Evolutionary conservation across 2,113 vertebrate genomes (phyloP), one percentile per base, ranked within the genome.

Genomic region (Strigops habroptila): DNA sequence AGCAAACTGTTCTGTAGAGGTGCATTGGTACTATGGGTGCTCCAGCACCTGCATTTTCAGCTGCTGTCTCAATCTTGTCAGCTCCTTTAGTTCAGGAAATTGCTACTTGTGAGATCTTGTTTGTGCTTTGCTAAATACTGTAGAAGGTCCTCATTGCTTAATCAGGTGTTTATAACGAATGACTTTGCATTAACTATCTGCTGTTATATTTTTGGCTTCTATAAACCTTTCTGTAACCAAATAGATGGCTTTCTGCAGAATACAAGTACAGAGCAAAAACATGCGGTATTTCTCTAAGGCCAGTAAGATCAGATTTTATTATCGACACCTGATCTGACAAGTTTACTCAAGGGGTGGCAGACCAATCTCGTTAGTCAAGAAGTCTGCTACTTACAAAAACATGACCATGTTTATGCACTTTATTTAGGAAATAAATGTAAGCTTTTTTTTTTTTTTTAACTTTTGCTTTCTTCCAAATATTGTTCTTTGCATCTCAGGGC

Each of bases 11-110:
- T 65, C 76, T 73, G 71, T 37, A 30, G 73, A 44, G 62, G 18
- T 22, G 25, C 21, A 1, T 46, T 1, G 2, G 64, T 69, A 81
- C 67, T 64, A 14, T 0, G 0, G 9, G 60, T 80, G 3, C 75
- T 35, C 8, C 8, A 37, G 70, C 60, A 31, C 2, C 68, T 49
- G 74, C 7, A 1, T 91, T 69, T 88, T 43, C 63, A 62, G 1
- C 70, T 49, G 33, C 52, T 51, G 51, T 35, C 82, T 82, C 39
- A 23, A 18, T 57, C 39, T 71, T 5, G 3, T 55, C 65, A 25
- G 86, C 68, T 92, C 71, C 53, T 79, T 91, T 60, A 52, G 88
- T 92, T 94, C 70, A 71, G 37, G 74, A 78, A 30, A 48, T 59
- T 0, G 1, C 46, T 49, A 4, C 28, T 65, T 0, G 0, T 60